phyloP scores from a whole-genome alignment of 2,113 vertebrate species.

The Zapus hudsonius region DNA sequence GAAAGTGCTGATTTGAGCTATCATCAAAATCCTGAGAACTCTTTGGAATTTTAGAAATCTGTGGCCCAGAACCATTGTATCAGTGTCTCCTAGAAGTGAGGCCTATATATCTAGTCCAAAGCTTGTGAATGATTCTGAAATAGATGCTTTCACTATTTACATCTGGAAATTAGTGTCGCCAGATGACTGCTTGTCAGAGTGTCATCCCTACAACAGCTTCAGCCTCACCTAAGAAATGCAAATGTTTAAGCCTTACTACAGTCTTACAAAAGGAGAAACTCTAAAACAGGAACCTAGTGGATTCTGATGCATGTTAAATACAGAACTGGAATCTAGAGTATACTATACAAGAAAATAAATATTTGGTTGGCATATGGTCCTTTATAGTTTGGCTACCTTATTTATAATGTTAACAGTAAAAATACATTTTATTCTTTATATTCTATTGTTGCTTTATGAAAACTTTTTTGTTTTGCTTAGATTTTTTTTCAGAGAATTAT shows the following conservation, averaged over 20 bases:
- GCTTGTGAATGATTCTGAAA: background rate
- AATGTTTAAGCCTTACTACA: background rate
- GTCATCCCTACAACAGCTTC: background rate
- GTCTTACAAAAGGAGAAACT: background rate
- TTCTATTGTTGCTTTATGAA: background rate
- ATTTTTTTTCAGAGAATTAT: background rate
- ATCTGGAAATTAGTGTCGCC: background rate
- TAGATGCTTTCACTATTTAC: background rate
- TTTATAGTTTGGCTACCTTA: background rate
- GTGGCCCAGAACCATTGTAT: background rate
- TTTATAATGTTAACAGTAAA: background rate
- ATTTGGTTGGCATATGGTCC: background rate
- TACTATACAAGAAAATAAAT: background rate
- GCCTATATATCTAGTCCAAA: background rate
- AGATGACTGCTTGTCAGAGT: too few species aligned
- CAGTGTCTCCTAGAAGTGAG: background rate
- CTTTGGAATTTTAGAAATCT: background rate
- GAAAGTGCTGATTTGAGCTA: background rate
- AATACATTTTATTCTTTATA: background rate
- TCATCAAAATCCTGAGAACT: background rate
- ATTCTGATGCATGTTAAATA: background rate
- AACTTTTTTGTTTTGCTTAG: background rate
- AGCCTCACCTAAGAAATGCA: background rate
- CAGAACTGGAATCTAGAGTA: background rate
- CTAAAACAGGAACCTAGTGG: background rate